phyloP scores from a whole-genome alignment of 2,797 vertebrate genomes.

The Tapera naevia region DNA sequence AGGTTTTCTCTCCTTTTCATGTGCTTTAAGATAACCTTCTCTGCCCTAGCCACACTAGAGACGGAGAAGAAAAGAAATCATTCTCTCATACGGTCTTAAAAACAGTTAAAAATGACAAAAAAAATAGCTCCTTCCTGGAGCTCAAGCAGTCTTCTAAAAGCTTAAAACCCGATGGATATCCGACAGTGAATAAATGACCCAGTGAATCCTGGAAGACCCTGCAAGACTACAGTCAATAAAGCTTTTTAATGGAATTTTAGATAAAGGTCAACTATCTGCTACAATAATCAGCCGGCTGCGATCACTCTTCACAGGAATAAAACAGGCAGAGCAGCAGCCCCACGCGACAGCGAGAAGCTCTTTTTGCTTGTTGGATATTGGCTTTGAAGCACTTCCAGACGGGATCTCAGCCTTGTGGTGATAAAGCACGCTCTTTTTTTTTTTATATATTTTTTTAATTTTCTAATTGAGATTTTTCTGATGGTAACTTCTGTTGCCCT shows the following conservation, averaged over 20 bases:
- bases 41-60: background rate
- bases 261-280: constrained; percentile 55
- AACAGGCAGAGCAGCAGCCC: background rate
- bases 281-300: background rate
- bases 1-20: background rate
- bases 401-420: fast-evolving
- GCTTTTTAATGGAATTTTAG: constrained; percentile 60
- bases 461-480: background rate
- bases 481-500: background rate
- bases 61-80: background rate
- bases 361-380: background rate
- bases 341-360: fast-evolving
- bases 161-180: background rate
- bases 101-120: background rate
- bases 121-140: background rate
- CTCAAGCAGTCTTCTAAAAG: background rate
- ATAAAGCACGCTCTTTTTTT: background rate
- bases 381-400: background rate
- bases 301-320: background rate
- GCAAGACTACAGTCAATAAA: constrained; percentile 52
- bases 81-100: background rate
- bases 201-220: constrained; percentile 40
- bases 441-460: background rate
- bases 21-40: background rate
- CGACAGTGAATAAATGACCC: constrained; percentile 26